Evolutionary conservation across 1,140 invertebrate species (phyloP).

Genomic region (Apis laboriosa): DNA sequence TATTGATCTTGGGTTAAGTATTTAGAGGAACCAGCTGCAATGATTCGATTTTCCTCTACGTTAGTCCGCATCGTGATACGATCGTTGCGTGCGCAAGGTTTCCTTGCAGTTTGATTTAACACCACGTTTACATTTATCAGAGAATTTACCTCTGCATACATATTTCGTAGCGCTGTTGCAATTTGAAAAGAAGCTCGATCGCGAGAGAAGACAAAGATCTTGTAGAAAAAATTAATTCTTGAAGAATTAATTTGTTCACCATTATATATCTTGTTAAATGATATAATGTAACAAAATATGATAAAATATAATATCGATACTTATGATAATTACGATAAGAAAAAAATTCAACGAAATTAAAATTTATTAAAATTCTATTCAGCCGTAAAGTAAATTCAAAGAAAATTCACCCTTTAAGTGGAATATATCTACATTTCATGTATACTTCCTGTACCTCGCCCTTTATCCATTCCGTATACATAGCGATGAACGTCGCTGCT

Average conservation of each 20-base stretch:
- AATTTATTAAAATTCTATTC: not conserved
- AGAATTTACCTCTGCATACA: not conserved
- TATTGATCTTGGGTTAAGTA: not conserved
- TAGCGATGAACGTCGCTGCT: not conserved
- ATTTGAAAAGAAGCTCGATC: slow-evolving; percentile 17
- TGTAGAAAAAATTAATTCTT: not conserved
- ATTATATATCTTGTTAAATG: not conserved
- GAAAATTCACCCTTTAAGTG: not conserved
- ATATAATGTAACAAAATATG: no score
- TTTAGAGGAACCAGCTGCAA: not conserved
- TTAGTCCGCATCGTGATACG: not conserved
- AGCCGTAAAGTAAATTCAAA: not conserved
- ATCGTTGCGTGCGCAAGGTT: not conserved
- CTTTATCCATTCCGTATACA: not conserved
- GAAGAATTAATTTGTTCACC: not conserved
- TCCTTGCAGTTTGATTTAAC: not conserved
- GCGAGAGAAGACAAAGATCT: not conserved
- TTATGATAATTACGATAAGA: no score
- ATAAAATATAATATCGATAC: no score
- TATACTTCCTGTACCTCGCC: no score
- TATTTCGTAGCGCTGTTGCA: not conserved
- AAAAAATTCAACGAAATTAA: not conserved
- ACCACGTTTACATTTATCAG: slow-evolving; percentile 3
- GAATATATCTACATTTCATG: not conserved
- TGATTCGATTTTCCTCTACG: not conserved